phyloP scores from a whole-genome alignment of 2,797 vertebrate genomes.

The Mallotus villosus region DNA sequence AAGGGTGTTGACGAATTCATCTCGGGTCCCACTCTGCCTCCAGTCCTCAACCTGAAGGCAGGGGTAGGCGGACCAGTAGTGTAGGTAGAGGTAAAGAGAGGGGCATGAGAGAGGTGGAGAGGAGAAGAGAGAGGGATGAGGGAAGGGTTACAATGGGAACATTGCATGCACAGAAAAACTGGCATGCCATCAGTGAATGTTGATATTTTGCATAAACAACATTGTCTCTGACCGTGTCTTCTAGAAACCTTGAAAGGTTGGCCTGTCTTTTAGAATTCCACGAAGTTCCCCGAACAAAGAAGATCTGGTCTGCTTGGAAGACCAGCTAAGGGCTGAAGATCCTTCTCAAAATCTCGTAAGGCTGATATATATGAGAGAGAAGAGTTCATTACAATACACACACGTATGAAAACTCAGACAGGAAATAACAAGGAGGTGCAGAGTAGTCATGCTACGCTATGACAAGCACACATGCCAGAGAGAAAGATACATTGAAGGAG shows the following conservation, averaged over 20 bases:
- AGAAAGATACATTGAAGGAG: too few relatives aligned
- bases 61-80: constrained; percentile 53
- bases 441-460: too few relatives aligned
- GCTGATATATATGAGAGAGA: background rate
- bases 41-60: constrained; percentile 39
- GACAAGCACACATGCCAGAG: too few relatives aligned
- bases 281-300: constrained; percentile 54
- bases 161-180: too few relatives aligned
- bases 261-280: constrained; percentile 61
- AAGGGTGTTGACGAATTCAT: constrained; percentile 48
- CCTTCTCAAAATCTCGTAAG: background rate
- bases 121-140: background rate
- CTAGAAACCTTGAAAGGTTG: constrained; percentile 65
- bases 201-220: too few relatives aligned
- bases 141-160: too few relatives aligned
- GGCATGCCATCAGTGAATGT: too few relatives aligned
- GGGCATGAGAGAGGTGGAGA: background rate
- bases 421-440: too few relatives aligned
- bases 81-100: constrained; percentile 51
- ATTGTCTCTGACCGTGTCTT: constrained; percentile 62
- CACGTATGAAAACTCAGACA: too few relatives aligned
- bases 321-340: background rate
- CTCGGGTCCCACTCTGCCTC: too few relatives aligned
- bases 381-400: background rate
- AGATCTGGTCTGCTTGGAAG: background rate